phyloP scores from a whole-genome alignment of 2,888 invertebrate species.

The Brachypterus glaber region DNA sequence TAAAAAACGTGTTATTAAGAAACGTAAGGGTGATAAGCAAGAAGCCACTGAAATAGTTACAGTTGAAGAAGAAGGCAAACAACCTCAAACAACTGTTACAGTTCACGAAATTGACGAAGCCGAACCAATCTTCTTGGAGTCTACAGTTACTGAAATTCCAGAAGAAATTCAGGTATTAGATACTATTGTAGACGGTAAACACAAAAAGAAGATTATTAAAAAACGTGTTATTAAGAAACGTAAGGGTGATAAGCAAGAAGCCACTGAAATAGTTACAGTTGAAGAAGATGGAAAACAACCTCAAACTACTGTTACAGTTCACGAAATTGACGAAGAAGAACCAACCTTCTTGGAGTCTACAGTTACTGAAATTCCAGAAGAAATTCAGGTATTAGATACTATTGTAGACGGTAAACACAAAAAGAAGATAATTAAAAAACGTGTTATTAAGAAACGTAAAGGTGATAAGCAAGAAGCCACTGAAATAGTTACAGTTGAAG shows the following conservation, averaged over 20 bases:
- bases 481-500: conserved; percentile 27
- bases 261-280: conserved; percentile 27
- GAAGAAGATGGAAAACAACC: conserved; percentile 26
- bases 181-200: conserved; percentile 35
- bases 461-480: conserved; percentile 36
- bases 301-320: conserved; percentile 37
- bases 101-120: conserved; percentile 22
- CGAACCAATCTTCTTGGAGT: conserved; percentile 12
- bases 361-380: conserved; percentile 24
- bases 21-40: conserved; percentile 28
- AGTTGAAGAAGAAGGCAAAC: conserved; percentile 26
- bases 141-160: conserved; percentile 28
- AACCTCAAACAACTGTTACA: conserved; percentile 25
- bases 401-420: conserved; percentile 27
- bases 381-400: conserved; percentile 28
- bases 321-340: conserved; percentile 11
- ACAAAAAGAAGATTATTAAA: conserved; percentile 35
- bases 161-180: conserved; percentile 33
- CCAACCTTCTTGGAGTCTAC: not conserved
- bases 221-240: conserved; percentile 43
- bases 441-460: conserved; percentile 38
- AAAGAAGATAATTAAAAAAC: conserved; percentile 34
- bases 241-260: conserved; percentile 31
- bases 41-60: conserved; percentile 33
- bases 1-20: conserved; percentile 26